Base-by-base conservation (phyloP, 2,888 invertebrate genomes). In the Tromatobia lineatoria region DNA sequence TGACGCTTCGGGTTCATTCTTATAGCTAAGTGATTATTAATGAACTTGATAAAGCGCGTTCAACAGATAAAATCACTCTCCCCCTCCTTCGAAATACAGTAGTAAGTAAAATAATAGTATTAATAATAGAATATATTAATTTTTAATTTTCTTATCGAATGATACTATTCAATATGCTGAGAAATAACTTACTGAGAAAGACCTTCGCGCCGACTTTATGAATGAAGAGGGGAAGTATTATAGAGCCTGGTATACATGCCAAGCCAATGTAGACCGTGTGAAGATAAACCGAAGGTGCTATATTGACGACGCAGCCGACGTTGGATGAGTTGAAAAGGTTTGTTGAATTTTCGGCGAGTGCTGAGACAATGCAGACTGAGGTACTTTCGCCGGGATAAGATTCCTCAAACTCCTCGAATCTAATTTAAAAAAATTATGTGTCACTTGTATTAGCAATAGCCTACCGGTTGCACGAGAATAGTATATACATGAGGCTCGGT, bases 161-260 rank as follows among this genome's bases (percentile, higher is more conserved):
- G n/a, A n/a, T n/a, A n/a, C n/a, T n/a, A n/a, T n/a, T n/a, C n/a
- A n/a, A n/a, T n/a, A n/a, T n/a, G n/a, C n/a, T n/a, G n/a, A n/a
- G n/a, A n/a, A n/a, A n/a, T 54, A 34, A 95, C 95, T 95, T 93
- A 97, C 97, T 96, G 88, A 97, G 94, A 94, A 97, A 97, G 94
- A 97, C 97, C 93, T 97, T 97, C 50, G 97, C 96, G 38, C 97
- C 97, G 80, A 97, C 95, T 89, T 96, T 96, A 94, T 97, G 97
- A 29, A 97, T 97, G 91, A 97, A 97, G 13, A 97, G 95, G 0
- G 97, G 97, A 88, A 97, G 94, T 96, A 97, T 96, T 87, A 97
- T 95, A 76, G 97, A 97, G 0, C 97, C 97, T 0, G 97, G 97
- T 81, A 97, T 96, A 90, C 97, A 97, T 23, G 97, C 97, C 29